These are phyloP conservation scores for Castor canadensis DNA, from an alignment of 2,113 vertebrate genomes.

Conservation along the genomic window DNA sequence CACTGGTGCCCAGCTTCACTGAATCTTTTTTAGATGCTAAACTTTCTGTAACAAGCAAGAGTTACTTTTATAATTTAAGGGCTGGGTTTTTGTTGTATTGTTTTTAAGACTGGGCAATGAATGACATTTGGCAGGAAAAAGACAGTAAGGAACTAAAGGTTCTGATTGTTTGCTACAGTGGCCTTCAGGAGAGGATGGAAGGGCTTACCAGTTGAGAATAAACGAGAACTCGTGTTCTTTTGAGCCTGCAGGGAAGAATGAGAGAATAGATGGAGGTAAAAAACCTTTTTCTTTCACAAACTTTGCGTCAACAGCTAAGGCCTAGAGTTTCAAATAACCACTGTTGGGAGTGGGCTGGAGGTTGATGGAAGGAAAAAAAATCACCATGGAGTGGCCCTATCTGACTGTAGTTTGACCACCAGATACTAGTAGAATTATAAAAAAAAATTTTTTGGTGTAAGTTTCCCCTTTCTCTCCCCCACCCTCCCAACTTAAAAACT, in stretches of 20 bases:
- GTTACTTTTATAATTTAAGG: not conserved
- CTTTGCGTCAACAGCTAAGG: not conserved
- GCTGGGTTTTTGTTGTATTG: not conserved
- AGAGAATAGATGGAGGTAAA: not conserved
- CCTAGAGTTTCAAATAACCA: conserved; percentile 34
- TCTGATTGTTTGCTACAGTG: not conserved
- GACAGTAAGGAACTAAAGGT: not conserved
- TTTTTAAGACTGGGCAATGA: not conserved
- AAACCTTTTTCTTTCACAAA: conserved; percentile 15
- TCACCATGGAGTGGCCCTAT: not conserved
- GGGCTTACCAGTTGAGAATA: not conserved
- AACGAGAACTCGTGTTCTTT: not conserved
- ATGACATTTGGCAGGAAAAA: not conserved
- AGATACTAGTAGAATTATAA: conserved; percentile 9
- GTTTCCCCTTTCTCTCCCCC: not conserved
- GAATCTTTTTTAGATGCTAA: not conserved
- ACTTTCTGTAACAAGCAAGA: not conserved
- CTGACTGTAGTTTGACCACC: not conserved
- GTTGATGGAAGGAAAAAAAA: not conserved
- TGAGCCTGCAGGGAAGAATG: not conserved
- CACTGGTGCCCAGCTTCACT: no score
- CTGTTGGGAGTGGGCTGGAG: not conserved
- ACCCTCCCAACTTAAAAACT: conserved; percentile 52
- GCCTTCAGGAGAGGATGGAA: not conserved
- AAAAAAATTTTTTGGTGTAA: conserved; percentile 6